A percentile compares a stretch with the other conserved stretches of the same genome.
These are phyloP conservation scores for Zhuqinia jingwanae DNA, from an alignment of 2,888 invertebrate genomes.

Conservation along the genomic window DNA sequence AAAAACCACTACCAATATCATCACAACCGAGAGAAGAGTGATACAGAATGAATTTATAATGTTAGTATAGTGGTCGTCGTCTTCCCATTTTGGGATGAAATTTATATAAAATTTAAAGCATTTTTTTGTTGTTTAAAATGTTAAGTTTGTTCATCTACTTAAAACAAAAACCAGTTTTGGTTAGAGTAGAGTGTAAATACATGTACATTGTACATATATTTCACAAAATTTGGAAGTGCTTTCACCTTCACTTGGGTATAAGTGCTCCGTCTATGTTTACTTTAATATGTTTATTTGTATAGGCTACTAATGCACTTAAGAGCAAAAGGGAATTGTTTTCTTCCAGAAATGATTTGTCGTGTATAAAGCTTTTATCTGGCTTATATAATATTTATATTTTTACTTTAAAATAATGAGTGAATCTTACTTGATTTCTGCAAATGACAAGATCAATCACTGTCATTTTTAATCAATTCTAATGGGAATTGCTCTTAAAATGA, in stretches of 20 bases:
- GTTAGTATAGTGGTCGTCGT: not conserved
- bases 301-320: no score
- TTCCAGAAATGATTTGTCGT: not conserved
- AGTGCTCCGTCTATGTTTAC: not conserved
- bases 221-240: not conserved
- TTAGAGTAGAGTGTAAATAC: slow-evolving; percentile 23
- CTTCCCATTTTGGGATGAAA: not conserved
- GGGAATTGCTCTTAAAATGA: not conserved
- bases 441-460: slow-evolving; percentile 64
- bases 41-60: not conserved
- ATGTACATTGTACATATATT: not conserved
- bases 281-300: no score
- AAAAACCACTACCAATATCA: slow-evolving; percentile 13
- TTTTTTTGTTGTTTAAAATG: slow-evolving; percentile 1
- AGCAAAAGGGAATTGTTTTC: not conserved
- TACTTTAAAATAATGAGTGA: not conserved
- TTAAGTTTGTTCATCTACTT: not conserved
- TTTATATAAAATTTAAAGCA: slow-evolving; percentile 34
- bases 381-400: not conserved
- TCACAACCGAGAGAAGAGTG: not conserved
- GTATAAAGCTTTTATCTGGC: slow-evolving; percentile 44
- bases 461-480: slow-evolving; percentile 75
- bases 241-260: not conserved
- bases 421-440: slow-evolving; percentile 89
- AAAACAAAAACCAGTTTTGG: slow-evolving; percentile 2